phyloP scores from a whole-genome alignment of 2,113 vertebrate genomes.

The Rafetus swinhoei region DNA sequence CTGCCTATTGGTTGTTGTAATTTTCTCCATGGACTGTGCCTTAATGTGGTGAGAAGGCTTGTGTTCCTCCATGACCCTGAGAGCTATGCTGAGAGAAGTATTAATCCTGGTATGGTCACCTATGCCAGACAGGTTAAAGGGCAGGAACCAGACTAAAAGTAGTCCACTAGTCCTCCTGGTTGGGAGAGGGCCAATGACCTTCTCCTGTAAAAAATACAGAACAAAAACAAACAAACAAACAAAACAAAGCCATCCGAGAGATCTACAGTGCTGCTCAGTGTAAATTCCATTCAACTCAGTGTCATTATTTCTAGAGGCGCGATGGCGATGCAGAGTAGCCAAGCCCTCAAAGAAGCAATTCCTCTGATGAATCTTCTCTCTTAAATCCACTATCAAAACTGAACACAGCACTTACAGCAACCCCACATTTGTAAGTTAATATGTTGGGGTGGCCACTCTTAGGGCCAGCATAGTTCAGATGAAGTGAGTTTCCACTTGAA shows the following conservation, averaged over 20 bases:
- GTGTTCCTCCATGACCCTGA: not conserved
- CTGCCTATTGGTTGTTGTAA: not conserved
- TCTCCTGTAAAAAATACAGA: not conserved
- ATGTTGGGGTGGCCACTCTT: not conserved
- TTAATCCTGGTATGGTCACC: not conserved
- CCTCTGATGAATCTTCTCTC: not conserved
- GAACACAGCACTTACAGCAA: not conserved
- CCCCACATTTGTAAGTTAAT: not conserved
- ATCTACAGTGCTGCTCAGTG: not conserved
- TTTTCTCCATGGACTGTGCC: not conserved
- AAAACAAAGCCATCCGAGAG: not conserved
- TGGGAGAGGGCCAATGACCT: not conserved
- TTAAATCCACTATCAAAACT: not conserved
- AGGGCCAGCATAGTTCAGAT: rapidly evolving
- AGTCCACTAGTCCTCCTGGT: too few relatives aligned
- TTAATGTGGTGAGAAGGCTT: not conserved
- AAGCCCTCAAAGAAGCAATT: not conserved
- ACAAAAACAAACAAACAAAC: too few relatives aligned
- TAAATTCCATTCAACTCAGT: not conserved
- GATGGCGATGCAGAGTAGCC: not conserved
- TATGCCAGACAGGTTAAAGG: not conserved
- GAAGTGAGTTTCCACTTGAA: not conserved
- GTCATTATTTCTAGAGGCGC: not conserved
- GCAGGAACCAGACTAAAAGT: not conserved
- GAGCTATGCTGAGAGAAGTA: not conserved